A percentile compares a stretch with the other conserved stretches of the same genome.
Conservation (phyloP, 2,797 vertebrate species). For the Mallotus villosus region DNA sequence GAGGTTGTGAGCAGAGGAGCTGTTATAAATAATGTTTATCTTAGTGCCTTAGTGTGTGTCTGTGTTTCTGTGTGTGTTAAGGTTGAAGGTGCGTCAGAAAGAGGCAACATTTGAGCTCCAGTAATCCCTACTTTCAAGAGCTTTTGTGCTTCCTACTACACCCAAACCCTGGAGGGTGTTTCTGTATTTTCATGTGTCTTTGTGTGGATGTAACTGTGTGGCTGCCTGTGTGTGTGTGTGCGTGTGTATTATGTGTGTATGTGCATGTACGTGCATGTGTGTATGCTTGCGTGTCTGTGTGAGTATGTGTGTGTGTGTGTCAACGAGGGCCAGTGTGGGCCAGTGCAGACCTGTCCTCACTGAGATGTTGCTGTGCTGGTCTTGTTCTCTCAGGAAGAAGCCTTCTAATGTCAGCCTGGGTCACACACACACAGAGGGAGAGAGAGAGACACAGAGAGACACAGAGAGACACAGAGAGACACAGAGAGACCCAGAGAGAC, state of each 20-base stretch:
- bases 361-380: conserved; percentile 22
- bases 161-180: conserved; percentile 5
- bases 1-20: neutral
- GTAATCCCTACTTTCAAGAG: conserved; percentile 38
- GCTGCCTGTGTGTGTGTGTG: conserved; percentile 1
- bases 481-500: neutral
- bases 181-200: conserved; percentile 23
- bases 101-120: conserved; percentile 5
- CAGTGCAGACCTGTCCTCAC: conserved; percentile 43
- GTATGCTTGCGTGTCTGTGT: neutral
- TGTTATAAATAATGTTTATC: too few relatives aligned
- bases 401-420: conserved; percentile 29
- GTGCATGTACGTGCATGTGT: neutral
- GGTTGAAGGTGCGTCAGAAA: neutral
- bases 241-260: conserved; percentile 2
- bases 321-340: conserved; percentile 11
- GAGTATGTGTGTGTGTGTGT: conserved; percentile 15
- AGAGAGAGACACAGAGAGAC: neutral
- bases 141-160: conserved; percentile 20
- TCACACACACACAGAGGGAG: conserved; percentile 11
- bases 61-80: neutral
- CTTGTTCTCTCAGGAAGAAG: conserved; percentile 43
- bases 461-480: neutral
- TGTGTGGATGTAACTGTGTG: neutral
- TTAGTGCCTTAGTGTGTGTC: conserved; percentile 8